phyloP scores from a whole-genome alignment of 1,140 invertebrate species.

The Drosophila ananassae region DNA sequence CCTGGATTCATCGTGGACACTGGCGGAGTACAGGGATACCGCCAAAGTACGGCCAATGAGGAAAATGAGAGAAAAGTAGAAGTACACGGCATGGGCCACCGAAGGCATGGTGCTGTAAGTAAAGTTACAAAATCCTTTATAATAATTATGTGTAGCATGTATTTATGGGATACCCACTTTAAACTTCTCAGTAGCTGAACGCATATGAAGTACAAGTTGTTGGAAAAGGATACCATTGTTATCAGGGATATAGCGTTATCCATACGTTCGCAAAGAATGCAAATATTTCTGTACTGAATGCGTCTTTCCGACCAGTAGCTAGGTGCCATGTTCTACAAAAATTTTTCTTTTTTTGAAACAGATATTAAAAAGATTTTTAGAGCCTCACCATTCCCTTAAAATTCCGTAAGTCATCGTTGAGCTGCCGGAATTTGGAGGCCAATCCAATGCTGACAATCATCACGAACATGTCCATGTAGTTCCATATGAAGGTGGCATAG shows the following conservation, averaged over 20 bases:
- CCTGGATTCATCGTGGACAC: slow-evolving; percentile 87
- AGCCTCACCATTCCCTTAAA: slow-evolving; percentile 76
- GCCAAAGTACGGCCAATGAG: slow-evolving; percentile 86
- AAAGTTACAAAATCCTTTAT: neutral
- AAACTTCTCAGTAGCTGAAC: slow-evolving; percentile 75
- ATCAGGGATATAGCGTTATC: slow-evolving; percentile 80
- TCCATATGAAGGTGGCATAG: slow-evolving; percentile 77
- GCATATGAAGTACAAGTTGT: slow-evolving; percentile 83
- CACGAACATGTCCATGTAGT: slow-evolving; percentile 81
- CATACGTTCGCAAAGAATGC: slow-evolving; percentile 70
- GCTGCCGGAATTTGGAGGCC: slow-evolving; percentile 64
- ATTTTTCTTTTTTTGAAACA: neutral
- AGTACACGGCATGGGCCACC: slow-evolving; percentile 85
- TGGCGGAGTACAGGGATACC: slow-evolving; percentile 87
- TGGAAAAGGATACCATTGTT: slow-evolving; percentile 81
- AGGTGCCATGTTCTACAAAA: slow-evolving; percentile 72
- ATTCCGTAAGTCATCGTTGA: slow-evolving; percentile 72
- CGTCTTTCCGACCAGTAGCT: slow-evolving; percentile 73
- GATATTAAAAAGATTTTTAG: slow-evolving; percentile 58
- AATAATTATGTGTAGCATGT: neutral
- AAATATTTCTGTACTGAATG: slow-evolving; percentile 77
- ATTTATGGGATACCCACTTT: slow-evolving; percentile 57
- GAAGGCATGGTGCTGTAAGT: slow-evolving; percentile 76
- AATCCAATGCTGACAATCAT: slow-evolving; percentile 81
- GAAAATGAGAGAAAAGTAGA: slow-evolving; percentile 88